Evolutionary conservation across 2,113 vertebrate species (phyloP).

Genomic region (Platichthys flesus): DNA sequence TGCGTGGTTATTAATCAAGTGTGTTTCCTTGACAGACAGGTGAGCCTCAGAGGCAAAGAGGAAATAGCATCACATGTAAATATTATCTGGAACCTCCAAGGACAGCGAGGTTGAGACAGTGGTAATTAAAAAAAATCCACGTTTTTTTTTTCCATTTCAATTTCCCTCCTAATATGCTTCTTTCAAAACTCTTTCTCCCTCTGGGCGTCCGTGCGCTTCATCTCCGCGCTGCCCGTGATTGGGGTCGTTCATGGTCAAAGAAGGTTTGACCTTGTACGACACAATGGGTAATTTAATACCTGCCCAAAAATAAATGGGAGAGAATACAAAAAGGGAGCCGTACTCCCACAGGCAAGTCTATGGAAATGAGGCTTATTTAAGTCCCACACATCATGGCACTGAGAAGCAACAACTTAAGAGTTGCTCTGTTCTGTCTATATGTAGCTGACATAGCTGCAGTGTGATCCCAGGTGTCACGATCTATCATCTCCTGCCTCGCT

Average conservation of each 20-base stretch:
- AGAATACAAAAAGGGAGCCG: conserved; percentile 6
- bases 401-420: not conserved
- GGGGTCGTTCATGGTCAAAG: conserved; percentile 39
- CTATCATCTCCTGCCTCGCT: not conserved
- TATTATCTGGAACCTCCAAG: conserved; percentile 44
- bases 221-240: conserved; percentile 37
- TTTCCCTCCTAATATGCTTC: conserved; percentile 42
- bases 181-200: conserved; percentile 57
- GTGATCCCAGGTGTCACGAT: not conserved
- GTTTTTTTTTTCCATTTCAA: conserved; percentile 50
- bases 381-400: not conserved
- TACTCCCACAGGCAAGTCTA: not conserved
- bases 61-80: conserved; percentile 61
- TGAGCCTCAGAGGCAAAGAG: conserved; percentile 44
- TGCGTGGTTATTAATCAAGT: conserved; percentile 47
- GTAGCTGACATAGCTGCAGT: not conserved
- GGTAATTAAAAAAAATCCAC: conserved; percentile 67
- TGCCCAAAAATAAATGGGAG: conserved; percentile 5
- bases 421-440: not conserved
- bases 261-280: conserved; percentile 32
- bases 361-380: conserved; percentile 8
- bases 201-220: conserved; percentile 9
- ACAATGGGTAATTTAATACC: conserved; percentile 40
- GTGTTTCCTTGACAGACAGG: conserved; percentile 54
- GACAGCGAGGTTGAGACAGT: conserved; percentile 23